Evolutionary conservation across 2,888 invertebrate species (phyloP), one percentile per base, ranked within the genome.

Genomic region (Macaria liturata): DNA sequence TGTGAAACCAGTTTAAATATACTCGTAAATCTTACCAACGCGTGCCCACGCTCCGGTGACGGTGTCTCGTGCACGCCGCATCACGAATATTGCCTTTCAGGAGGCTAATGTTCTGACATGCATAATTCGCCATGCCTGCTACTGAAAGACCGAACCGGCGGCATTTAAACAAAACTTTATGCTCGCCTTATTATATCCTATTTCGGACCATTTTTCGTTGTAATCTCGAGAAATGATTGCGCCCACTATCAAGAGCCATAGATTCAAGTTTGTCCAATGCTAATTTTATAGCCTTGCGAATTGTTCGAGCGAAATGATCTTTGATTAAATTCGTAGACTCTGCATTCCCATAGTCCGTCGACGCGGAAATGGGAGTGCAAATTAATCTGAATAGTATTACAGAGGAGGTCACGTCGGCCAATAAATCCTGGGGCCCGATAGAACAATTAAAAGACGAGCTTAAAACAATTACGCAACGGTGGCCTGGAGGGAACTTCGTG

Each of bases 401-500:
- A 74, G 83, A 75, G 75, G 81, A 79, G 88, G 88, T 90, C 91
- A 91, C 91, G 91, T 91, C 84, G 80, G 72, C 69, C 78, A 80
- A 91, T 91, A 91, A 91, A 91, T 91, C 85, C 70, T 78, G 72
- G 72, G 80, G 86, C 86, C 75, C 88, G 90, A 91, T 91, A 89
- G 88, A 90, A 91, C 91, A 91, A 91, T 91, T 91, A 91, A 91
- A 91, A 91, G 88, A 85, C 84, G 87, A 88, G 86, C 84, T 89
- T 90, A 88, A 91, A 91, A 91, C 91, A 91, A 91, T 91, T 91
- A 91, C 88, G 88, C 87, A 87, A 84, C 78, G 71, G 81, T 81
- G 78, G 88, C 89, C 91, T 84, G 67, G 71, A 69, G 89, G 90
- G 83, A 62, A 70, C 69, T 72, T 87, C 88, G 88, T 86, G 89